These are phyloP conservation scores for Harpagifer antarcticus DNA, from an alignment of 2,797 vertebrate genomes.

Conservation along the genomic window DNA sequence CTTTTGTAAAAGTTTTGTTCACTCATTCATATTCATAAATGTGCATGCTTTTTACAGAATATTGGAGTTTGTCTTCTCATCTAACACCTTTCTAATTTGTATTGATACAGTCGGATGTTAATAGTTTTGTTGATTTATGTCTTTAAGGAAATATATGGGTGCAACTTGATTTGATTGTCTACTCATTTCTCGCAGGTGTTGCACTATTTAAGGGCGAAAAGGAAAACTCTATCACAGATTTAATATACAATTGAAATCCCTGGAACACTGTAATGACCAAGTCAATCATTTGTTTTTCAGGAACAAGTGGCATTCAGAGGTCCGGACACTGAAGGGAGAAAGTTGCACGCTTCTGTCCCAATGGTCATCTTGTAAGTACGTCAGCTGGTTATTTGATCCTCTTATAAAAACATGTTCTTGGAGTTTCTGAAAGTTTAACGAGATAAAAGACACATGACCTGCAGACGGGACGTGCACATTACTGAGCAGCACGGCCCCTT, in stretches of 20 bases:
- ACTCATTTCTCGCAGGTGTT: neutral
- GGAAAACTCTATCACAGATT: neutral
- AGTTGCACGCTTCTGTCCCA: constrained; percentile 19
- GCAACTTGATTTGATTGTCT: neutral
- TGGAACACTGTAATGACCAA: neutral
- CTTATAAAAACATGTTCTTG: constrained; percentile 12
- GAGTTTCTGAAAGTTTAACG: constrained; percentile 11
- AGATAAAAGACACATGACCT: neutral
- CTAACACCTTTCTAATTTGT: neutral
- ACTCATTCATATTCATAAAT: constrained; percentile 1
- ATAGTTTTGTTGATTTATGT: neutral
- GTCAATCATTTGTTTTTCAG: constrained; percentile 44
- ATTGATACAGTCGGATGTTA: neutral
- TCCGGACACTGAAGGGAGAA: neutral
- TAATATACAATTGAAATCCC: neutral
- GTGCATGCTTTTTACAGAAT: no score
- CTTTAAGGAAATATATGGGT: neutral
- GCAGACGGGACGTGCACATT: constrained; percentile 15
- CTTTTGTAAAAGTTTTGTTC: constrained; percentile 11
- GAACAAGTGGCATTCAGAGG: constrained; percentile 29
- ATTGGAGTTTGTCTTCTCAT: no score
- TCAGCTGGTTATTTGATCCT: constrained; percentile 25
- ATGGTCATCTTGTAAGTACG: constrained; percentile 49
- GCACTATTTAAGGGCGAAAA: neutral
- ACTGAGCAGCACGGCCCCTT: neutral